Base-by-base conservation (phyloP, 1,140 invertebrate species). In the Drosophila parabipectinata region DNA sequence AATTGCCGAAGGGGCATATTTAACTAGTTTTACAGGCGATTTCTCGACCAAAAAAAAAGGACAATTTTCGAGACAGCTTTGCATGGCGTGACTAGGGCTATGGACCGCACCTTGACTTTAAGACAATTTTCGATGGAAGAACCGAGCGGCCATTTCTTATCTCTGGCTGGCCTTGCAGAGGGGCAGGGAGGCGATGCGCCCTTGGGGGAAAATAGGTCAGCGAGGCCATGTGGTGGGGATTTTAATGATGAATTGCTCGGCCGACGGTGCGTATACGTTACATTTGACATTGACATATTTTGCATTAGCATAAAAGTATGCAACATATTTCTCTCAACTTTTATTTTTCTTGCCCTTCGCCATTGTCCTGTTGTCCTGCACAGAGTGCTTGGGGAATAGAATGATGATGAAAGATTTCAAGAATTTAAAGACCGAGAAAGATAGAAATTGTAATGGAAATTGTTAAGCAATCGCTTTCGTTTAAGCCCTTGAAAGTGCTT, bases 241-340 rank as follows among this genome's bases (percentile, higher is more conserved):
- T 87, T 72, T 78, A 87, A 85, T 85, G 81, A 85, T 85, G 81
- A 85, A 85, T 85, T 87, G 81, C 72, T 67, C 41, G 81, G 64
- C 55, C 74, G 63, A 64, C 56, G 59, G 63, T 64, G 56, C 68
- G 73, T 75, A 75, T 71, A 75, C 61, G 66, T 81, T 78, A 75
- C 60, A 71, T 77, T 87, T 85, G 81, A 85, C 81, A 82, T 82
- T 85, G 81, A 85, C 82, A 85, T 85, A 85, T 85, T 85, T 85
- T 87, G 64, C 63, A 67, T 71, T 67, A 73, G 77, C 82, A 87
- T 87, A 85, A 82, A 78, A 78, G 74, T 85, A 75, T 81, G 82
- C 82, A 67, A 82, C 74, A 82, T 77, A 85, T 85, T 85, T 73
- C 41, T 44, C 37, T 32, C 32, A 15, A n/a, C 4, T 28, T 28